These are phyloP conservation scores for Catharus minimus DNA, from an alignment of 2,113 vertebrate genomes.

Conservation along the genomic window DNA sequence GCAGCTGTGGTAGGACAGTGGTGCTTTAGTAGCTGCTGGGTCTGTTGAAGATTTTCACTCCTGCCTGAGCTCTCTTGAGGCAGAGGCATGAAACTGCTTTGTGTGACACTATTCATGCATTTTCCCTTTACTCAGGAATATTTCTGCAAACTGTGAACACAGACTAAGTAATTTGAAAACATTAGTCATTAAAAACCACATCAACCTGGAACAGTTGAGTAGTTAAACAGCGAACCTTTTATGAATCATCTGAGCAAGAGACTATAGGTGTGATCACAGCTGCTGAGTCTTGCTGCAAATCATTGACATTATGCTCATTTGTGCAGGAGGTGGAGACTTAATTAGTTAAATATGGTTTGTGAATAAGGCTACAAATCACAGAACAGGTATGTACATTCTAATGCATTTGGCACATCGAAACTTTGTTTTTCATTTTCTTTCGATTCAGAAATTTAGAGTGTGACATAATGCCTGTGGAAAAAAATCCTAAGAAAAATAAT, in stretches of 20 bases:
- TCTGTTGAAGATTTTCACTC: not conserved
- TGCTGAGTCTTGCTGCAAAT: not conserved
- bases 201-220: not conserved
- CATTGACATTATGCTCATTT: not conserved
- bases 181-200: slow-evolving; percentile 7
- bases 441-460: not conserved
- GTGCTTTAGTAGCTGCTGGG: not conserved
- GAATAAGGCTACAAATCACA: not conserved
- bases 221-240: slow-evolving; percentile 15
- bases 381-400: not conserved
- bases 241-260: slow-evolving; percentile 22
- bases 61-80: not conserved
- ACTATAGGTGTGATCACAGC: slow-evolving; percentile 43
- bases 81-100: not conserved
- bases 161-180: not conserved
- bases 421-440: not conserved
- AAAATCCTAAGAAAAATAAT: not conserved
- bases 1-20: not conserved
- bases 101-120: not conserved
- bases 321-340: slow-evolving; percentile 20
- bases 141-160: not conserved
- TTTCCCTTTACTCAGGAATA: not conserved
- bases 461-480: not conserved
- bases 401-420: not conserved
- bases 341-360: slow-evolving; percentile 19